Conservation (phyloP, 2,888 invertebrate genomes). For the Tuberolachnus salignus region DNA sequence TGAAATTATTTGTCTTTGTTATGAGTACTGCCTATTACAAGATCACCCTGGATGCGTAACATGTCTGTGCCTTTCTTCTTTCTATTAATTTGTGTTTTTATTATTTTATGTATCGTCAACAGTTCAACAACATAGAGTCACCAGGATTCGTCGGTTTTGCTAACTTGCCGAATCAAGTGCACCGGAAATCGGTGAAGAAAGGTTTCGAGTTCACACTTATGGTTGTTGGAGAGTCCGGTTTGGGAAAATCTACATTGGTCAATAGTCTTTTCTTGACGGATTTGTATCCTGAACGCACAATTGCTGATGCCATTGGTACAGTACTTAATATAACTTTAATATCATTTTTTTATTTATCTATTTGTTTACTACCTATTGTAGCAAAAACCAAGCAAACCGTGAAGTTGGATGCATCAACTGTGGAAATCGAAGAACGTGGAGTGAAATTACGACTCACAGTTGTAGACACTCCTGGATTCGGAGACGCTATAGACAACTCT, state of each 20-base stretch:
- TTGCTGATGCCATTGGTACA: slow-evolving; percentile 84
- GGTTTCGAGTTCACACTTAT: slow-evolving; percentile 97
- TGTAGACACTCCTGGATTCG: slow-evolving; percentile 95
- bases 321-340: not conserved
- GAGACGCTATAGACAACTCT: slow-evolving; percentile 92
- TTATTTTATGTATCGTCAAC: slow-evolving; percentile 57
- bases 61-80: no score
- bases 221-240: slow-evolving; percentile 90
- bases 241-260: slow-evolving; percentile 94
- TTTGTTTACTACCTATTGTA: slow-evolving; percentile 62
- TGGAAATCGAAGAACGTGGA: slow-evolving; percentile 95
- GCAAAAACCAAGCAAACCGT: slow-evolving; percentile 92
- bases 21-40: no score
- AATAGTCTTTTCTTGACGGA: slow-evolving; percentile 94
- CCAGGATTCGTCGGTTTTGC: slow-evolving; percentile 92
- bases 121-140: slow-evolving; percentile 85
- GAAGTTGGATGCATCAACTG: slow-evolving; percentile 90
- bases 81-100: no score
- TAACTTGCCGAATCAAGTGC: slow-evolving; percentile 95
- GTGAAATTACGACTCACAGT: slow-evolving; percentile 91
- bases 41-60: no score
- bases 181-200: slow-evolving; percentile 95
- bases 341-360: not conserved
- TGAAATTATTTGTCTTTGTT: no score
- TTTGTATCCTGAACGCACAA: slow-evolving; percentile 89